Evolutionary conservation across 2,113 vertebrate species (phyloP).

Genomic region (Hippoglossus stenolepis): DNA sequence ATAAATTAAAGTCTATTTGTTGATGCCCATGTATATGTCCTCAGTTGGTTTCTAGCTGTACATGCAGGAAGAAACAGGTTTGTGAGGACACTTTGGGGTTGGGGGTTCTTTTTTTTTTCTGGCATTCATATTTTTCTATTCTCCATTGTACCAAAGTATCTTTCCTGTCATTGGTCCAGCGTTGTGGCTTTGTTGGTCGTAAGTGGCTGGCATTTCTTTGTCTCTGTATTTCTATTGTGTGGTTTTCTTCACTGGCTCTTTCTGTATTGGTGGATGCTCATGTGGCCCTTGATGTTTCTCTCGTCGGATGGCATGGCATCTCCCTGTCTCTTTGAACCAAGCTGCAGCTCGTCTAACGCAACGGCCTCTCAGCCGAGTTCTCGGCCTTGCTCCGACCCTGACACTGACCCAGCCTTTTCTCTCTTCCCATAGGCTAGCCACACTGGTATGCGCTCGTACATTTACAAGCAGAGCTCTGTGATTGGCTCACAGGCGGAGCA

Average conservation of each 20-base stretch:
- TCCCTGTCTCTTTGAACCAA: conserved; percentile 26
- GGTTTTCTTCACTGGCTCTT: conserved; percentile 38
- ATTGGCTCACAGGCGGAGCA: conserved; percentile 92
- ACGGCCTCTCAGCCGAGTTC: no score
- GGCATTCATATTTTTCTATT: conserved; percentile 14
- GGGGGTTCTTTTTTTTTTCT: neutral
- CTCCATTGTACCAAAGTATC: conserved; percentile 21
- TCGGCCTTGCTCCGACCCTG: neutral
- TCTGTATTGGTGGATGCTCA: conserved; percentile 47
- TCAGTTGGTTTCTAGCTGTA: conserved; percentile 3
- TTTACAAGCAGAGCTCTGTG: conserved; percentile 88
- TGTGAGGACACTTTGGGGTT: conserved; percentile 18
- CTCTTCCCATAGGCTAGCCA: conserved; percentile 87
- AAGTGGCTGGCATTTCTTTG: conserved; percentile 35
- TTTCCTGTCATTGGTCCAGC: conserved; percentile 53
- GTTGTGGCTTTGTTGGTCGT: conserved; percentile 49
- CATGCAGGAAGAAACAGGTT: neutral
- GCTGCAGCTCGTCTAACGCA: no score
- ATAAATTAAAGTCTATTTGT: neutral
- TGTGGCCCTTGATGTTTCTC: conserved; percentile 43
- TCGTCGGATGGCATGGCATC: conserved; percentile 51
- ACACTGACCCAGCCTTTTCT: conserved; percentile 39
- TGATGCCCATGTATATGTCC: neutral
- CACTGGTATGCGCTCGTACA: conserved; percentile 91
- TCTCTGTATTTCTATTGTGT: conserved; percentile 57